These are phyloP conservation scores for Sibirionetta formosa DNA, from an alignment of 2,797 vertebrate species.

Conservation along the genomic window DNA sequence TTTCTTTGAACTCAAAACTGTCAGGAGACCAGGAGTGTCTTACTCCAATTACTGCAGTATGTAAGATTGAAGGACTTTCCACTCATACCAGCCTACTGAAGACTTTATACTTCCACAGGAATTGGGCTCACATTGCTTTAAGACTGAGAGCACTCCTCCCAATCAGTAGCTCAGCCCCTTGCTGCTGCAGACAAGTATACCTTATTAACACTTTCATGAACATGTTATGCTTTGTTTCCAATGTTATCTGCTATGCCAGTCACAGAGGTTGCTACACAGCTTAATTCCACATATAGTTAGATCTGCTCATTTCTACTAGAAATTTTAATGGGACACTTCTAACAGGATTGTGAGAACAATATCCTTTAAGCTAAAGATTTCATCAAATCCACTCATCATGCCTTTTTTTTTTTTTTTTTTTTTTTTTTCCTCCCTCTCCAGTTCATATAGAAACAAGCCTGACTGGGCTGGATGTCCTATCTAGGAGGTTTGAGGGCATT, in stretches of 20 bases:
- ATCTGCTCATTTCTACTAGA: neutral
- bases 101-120: neutral
- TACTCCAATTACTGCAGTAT: conserved; percentile 10
- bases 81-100: neutral
- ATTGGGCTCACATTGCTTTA: neutral
- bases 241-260: neutral
- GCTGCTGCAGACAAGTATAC: neutral
- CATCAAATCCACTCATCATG: neutral
- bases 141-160: neutral
- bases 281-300: neutral
- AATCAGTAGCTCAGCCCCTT: neutral
- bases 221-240: neutral
- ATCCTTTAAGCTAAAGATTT: neutral
- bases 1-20: conserved; percentile 10
- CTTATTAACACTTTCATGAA: neutral
- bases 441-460: neutral
- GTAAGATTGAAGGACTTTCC: neutral
- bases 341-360: neutral
- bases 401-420: neutral
- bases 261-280: neutral
- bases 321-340: neutral
- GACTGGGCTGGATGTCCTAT: accelerated
- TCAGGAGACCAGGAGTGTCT: conserved; percentile 7
- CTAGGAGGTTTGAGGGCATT: accelerated
- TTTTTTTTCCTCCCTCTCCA: neutral